Evolutionary conservation across 2,888 invertebrate species (phyloP).

Genomic region (Lydus trimaculatus): DNA sequence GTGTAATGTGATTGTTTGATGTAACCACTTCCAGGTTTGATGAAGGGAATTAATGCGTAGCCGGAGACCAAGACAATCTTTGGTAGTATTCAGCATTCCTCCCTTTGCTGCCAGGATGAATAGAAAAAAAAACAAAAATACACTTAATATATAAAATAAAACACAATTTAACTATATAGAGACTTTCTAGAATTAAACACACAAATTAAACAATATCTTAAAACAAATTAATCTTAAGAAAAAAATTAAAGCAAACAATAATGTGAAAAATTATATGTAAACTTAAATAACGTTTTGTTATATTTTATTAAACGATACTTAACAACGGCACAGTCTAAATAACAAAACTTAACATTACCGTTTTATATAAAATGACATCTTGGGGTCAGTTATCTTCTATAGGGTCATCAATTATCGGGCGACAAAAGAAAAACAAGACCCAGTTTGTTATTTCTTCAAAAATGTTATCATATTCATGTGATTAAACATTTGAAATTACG

Average conservation of each 20-base stretch:
- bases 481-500: constrained; percentile 35
- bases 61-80: constrained; percentile 88
- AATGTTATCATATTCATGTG: constrained; percentile 41
- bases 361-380: constrained; percentile 47
- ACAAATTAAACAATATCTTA: background rate
- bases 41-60: constrained; percentile 87
- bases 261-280: background rate
- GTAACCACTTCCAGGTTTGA: constrained; percentile 95
- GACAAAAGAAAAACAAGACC: constrained; percentile 48
- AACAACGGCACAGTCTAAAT: constrained; percentile 5
- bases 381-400: constrained; percentile 50
- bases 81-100: constrained; percentile 70
- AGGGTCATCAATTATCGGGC: constrained; percentile 50
- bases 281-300: background rate
- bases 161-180: constrained; percentile 12
- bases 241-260: background rate
- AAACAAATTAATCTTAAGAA: no score
- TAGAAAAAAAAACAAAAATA: constrained; percentile 56
- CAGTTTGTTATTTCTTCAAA: constrained; percentile 37
- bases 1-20: constrained; percentile 88
- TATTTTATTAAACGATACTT: background rate
- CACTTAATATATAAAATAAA: constrained; percentile 69
- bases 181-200: background rate
- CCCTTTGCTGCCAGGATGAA: constrained; percentile 55
- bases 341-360: constrained; percentile 38